Evolutionary conservation across 1,140 invertebrate species (phyloP).

Genomic region (Leptoteleia sp.): DNA sequence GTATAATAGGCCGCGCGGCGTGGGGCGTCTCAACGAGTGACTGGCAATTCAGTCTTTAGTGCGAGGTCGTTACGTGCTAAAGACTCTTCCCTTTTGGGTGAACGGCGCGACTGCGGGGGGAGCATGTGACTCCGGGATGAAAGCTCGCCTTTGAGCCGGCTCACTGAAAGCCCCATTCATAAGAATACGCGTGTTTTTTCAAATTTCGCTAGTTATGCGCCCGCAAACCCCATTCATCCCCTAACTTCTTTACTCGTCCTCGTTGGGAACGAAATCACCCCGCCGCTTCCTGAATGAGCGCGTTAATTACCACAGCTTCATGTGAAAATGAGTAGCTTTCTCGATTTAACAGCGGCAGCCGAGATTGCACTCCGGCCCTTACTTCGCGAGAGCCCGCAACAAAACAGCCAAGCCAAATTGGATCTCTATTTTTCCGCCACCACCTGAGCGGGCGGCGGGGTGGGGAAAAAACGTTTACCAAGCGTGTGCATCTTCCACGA

Average conservation of each 20-base stretch:
- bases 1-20: slow-evolving; percentile 35
- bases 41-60: slow-evolving; percentile 61
- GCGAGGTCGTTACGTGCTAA: slow-evolving; percentile 55
- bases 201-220: slow-evolving; percentile 57
- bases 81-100: slow-evolving; percentile 51
- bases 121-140: slow-evolving; percentile 43
- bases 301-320: slow-evolving; percentile 69
- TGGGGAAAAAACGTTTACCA: no score
- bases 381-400: no score
- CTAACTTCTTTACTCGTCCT: slow-evolving; percentile 55
- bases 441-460: no score
- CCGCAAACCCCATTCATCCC: slow-evolving; percentile 40
- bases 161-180: slow-evolving; percentile 45
- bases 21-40: slow-evolving; percentile 52
- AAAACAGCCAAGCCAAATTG: no score
- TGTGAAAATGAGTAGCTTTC: slow-evolving; percentile 68
- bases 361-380: slow-evolving; percentile 41
- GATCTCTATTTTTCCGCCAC: no score
- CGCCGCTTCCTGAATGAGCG: slow-evolving; percentile 58
- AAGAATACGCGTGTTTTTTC: slow-evolving; percentile 63
- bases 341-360: slow-evolving; percentile 54
- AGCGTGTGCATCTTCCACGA: no score
- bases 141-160: slow-evolving; percentile 50
- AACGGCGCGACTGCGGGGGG: slow-evolving; percentile 15
- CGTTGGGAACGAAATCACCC: slow-evolving; percentile 50